phyloP scores from a whole-genome alignment of 2,888 invertebrate species.

The Aelia acuminata region DNA sequence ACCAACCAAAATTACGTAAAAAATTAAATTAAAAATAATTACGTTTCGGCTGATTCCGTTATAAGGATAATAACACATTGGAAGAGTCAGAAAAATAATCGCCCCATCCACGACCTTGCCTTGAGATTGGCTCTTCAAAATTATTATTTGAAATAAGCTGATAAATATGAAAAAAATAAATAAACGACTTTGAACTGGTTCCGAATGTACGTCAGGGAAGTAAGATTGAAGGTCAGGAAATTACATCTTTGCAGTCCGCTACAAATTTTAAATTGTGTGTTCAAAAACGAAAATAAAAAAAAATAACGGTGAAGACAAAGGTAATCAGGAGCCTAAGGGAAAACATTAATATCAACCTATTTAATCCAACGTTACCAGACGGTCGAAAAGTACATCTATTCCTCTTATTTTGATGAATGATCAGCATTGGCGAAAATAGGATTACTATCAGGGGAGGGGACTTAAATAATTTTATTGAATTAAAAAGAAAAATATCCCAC shows the following conservation, averaged over 20 bases:
- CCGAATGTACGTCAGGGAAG: not conserved
- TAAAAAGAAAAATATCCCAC: no score
- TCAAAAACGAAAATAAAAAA: no score
- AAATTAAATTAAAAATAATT: not conserved
- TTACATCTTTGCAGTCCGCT: not conserved
- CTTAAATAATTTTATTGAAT: no score
- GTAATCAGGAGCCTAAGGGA: no score
- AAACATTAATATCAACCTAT: no score
- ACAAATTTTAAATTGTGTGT: not conserved
- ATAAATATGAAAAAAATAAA: not conserved
- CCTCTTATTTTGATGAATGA: no score
- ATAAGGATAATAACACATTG: not conserved
- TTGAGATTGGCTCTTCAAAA: not conserved
- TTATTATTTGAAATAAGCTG: not conserved
- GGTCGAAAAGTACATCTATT: no score
- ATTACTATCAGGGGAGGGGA: no score
- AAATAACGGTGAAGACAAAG: no score
- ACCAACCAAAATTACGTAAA: no score
- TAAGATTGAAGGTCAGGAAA: not conserved
- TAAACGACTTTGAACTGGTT: not conserved
- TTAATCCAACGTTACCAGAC: no score
- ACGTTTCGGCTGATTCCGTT: not conserved
- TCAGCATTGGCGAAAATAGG: no score
- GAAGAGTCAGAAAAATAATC: not conserved
- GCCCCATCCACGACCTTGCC: not conserved